These are phyloP conservation scores for Psittacara wagleri DNA, from an alignment of 2,113 vertebrate species.

Conservation along the genomic window DNA sequence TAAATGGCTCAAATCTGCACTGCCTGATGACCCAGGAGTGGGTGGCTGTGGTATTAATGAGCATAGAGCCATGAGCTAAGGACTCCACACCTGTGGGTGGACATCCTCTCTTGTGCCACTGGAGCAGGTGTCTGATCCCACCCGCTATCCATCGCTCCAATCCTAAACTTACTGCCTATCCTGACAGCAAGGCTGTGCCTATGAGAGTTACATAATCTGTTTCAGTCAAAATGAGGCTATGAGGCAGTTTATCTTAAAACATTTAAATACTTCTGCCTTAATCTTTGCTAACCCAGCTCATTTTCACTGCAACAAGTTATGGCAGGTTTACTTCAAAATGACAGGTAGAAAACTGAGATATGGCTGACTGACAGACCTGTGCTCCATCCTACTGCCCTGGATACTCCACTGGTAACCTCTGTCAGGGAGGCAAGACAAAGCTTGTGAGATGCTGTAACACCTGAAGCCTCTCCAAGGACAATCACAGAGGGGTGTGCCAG, in stretches of 20 bases:
- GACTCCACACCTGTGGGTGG: not conserved
- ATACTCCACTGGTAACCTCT: not conserved
- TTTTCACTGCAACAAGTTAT: not conserved
- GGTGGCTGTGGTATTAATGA: not conserved
- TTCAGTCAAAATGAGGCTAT: not conserved
- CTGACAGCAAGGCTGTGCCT: not conserved
- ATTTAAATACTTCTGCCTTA: not conserved
- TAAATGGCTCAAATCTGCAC: not conserved
- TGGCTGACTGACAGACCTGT: not conserved
- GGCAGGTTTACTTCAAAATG: not conserved
- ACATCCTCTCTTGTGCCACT: not conserved
- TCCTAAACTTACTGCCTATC: not conserved
- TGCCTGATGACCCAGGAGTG: not conserved
- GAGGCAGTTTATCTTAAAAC: not conserved
- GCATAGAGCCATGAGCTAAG: not conserved
- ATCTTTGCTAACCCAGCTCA: not conserved
- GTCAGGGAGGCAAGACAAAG: not conserved
- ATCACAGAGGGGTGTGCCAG: not conserved
- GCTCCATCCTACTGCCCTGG: not conserved
- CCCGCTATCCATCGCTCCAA: not conserved
- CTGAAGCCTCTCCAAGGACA: not conserved
- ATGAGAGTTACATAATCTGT: not conserved
- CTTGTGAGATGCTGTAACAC: not conserved
- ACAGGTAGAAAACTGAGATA: not conserved
- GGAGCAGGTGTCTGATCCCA: not conserved